Percentiles rank a stretch among this genome's conserved stretches.
phyloP scores from a whole-genome alignment of 1,140 invertebrate species.

The Zaprionus inermis region DNA sequence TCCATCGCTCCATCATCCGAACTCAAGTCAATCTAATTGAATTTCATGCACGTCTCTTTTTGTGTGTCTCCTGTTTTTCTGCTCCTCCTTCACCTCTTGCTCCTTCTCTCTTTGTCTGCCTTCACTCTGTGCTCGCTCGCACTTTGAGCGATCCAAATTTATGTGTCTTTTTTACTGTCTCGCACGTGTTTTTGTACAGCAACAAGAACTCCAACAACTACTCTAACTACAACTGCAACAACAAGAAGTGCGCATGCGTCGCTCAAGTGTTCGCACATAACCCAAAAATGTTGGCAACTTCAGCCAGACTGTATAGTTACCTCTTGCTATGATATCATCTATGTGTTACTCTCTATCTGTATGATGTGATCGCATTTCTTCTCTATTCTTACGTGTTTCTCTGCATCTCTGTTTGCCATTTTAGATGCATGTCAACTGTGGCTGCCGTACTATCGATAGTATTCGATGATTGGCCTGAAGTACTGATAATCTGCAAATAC shows the following conservation, averaged over 20 bases:
- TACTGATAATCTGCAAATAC: background rate
- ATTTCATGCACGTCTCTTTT: conserved; percentile 78
- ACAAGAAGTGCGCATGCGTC: conserved; percentile 45
- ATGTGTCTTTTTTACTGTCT: conserved; percentile 58
- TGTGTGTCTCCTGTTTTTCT: conserved; percentile 57
- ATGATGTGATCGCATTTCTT: conserved; percentile 23
- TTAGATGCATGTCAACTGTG: background rate
- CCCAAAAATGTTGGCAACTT: background rate
- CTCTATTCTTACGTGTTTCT: conserved; percentile 7
- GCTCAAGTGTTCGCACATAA: conserved; percentile 4
- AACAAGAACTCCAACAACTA: conserved; percentile 31
- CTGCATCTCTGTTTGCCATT: background rate
- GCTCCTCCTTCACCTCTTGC: conserved; percentile 24
- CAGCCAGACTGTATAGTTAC: conserved; percentile 48
- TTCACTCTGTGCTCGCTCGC: no score
- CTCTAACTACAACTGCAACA: conserved; percentile 4
- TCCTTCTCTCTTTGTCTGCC: conserved; percentile 25
- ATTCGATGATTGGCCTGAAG: background rate
- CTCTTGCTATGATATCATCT: background rate
- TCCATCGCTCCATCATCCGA: conserved; percentile 74
- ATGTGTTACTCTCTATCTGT: background rate
- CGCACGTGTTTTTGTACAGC: conserved; percentile 66
- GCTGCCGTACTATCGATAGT: background rate
- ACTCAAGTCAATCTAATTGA: conserved; percentile 76
- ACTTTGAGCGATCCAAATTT: conserved; percentile 43